Evolutionary conservation across 2,113 vertebrate species (phyloP).

Genomic region (Heptranchias perlo): DNA sequence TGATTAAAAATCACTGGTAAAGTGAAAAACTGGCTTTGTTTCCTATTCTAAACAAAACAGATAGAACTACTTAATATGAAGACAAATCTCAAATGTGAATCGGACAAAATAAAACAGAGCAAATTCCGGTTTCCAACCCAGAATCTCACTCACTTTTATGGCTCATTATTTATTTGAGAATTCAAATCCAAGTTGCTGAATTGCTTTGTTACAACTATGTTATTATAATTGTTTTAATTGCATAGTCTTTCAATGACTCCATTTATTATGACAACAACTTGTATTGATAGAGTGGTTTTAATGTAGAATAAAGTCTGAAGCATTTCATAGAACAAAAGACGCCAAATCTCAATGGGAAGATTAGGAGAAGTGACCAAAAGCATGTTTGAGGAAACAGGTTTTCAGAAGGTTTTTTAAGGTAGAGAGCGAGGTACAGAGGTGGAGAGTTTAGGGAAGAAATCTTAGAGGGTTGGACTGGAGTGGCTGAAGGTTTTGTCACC

Average conservation of each 20-base stretch:
- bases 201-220: not conserved
- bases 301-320: not conserved
- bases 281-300: not conserved
- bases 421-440: not conserved
- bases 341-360: not conserved
- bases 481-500: not conserved
- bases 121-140: not conserved
- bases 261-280: not conserved
- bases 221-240: not conserved
- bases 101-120: not conserved
- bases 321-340: not conserved
- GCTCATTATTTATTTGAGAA: not conserved
- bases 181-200: not conserved
- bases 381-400: not conserved
- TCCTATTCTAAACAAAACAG: not conserved
- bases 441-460: not conserved
- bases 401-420: not conserved
- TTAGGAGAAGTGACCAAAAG: not conserved
- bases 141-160: not conserved
- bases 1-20: not conserved
- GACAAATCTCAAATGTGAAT: not conserved
- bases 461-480: not conserved
- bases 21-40: not conserved
- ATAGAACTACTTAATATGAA: not conserved
- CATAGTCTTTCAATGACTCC: not conserved